Evolutionary conservation across 2,888 invertebrate genomes (phyloP).

Genomic region (Ochlodes sylvanus): DNA sequence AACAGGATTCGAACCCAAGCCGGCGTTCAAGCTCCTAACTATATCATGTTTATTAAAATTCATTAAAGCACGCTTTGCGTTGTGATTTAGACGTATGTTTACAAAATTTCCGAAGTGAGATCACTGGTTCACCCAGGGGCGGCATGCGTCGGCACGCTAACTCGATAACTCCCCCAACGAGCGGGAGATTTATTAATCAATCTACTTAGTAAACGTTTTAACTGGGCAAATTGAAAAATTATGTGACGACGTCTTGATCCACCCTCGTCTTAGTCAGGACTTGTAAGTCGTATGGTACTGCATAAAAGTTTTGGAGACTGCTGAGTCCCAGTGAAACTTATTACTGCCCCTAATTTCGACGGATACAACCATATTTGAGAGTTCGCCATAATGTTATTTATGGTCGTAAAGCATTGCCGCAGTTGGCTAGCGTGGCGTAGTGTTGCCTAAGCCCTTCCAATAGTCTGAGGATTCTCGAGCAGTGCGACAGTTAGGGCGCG

Average conservation of each 20-base stretch:
- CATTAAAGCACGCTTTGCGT: neutral
- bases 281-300: neutral
- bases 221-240: conserved; percentile 79
- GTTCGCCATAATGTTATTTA: too few species aligned
- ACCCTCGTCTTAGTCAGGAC: conserved; percentile 40
- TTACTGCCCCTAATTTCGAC: too few species aligned
- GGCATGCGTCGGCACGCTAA: conserved; percentile 61
- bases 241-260: conserved; percentile 67
- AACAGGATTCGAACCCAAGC: too few species aligned
- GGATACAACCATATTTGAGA: too few species aligned
- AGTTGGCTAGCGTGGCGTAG: too few species aligned
- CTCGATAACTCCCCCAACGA: conserved; percentile 68
- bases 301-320: neutral
- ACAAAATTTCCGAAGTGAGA: conserved; percentile 17
- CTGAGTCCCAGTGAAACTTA: neutral
- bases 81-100: conserved; percentile 17
- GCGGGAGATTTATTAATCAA: conserved; percentile 81
- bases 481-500: too few species aligned
- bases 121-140: conserved; percentile 41
- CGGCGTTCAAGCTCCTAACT: too few species aligned
- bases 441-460: too few species aligned
- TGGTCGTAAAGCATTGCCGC: too few species aligned
- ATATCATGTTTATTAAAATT: neutral
- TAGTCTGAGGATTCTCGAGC: too few species aligned
- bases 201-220: conserved; percentile 78